Evolutionary conservation across 2,113 vertebrate species (phyloP).

Genomic region (Erythrocebus patas): DNA sequence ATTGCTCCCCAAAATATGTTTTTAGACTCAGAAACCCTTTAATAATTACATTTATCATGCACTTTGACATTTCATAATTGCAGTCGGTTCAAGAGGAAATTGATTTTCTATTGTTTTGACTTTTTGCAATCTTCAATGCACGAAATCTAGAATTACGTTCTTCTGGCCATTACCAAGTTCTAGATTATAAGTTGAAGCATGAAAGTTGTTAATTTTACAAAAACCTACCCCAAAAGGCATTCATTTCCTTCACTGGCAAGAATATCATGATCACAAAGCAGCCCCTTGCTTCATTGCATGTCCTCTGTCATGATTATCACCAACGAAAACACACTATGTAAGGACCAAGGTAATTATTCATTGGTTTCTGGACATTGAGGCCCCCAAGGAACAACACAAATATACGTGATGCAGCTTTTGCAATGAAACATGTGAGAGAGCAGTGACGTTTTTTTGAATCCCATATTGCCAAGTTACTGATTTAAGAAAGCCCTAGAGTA

Average conservation of each 20-base stretch:
- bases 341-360: neutral
- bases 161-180: neutral
- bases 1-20: neutral
- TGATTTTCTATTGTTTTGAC: neutral
- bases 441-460: neutral
- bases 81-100: neutral
- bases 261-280: neutral
- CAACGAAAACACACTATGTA: neutral
- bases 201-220: slow-evolving; percentile 25
- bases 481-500: slow-evolving; percentile 72
- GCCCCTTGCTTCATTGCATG: neutral
- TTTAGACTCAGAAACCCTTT: neutral
- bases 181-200: slow-evolving; percentile 15
- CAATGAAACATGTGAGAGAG: neutral
- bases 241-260: neutral
- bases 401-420: neutral
- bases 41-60: neutral
- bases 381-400: neutral
- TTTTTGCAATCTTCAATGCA: neutral
- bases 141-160: neutral
- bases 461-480: slow-evolving; percentile 45
- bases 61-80: slow-evolving; percentile 14
- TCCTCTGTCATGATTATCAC: neutral
- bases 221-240: neutral
- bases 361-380: neutral